Conservation (phyloP, 2,888 invertebrate species). For the Andricus quercusramuli region DNA sequence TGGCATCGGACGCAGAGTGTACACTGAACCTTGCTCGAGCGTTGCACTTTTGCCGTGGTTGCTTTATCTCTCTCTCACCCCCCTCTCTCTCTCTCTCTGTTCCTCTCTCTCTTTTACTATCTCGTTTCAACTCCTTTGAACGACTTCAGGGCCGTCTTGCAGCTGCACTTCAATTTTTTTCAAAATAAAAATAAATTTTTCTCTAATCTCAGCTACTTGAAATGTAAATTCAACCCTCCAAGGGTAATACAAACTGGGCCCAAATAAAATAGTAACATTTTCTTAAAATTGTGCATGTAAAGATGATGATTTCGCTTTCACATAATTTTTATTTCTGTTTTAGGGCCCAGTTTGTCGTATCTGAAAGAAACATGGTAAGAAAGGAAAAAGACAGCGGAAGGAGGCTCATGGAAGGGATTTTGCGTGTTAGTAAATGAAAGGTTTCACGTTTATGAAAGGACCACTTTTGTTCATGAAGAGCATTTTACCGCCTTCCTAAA, state of each 20-base stretch:
- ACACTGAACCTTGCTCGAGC: slow-evolving; percentile 68
- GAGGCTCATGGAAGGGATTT: not conserved
- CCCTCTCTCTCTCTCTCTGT: slow-evolving; percentile 45
- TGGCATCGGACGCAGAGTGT: slow-evolving; percentile 70
- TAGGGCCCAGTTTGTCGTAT: not conserved
- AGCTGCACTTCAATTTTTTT: not conserved
- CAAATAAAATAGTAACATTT: too few species aligned
- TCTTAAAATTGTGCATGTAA: not conserved
- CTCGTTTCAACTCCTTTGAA: slow-evolving; percentile 15
- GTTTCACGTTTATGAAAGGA: not conserved
- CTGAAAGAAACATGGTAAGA: not conserved
- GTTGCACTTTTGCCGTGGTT: slow-evolving; percentile 69
- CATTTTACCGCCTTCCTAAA: not conserved
- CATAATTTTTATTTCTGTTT: not conserved
- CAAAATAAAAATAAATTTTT: not conserved
- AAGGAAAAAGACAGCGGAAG: not conserved
- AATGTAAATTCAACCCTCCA: too few species aligned
- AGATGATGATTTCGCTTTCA: not conserved
- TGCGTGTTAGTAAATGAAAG: not conserved
- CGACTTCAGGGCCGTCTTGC: slow-evolving; percentile 35
- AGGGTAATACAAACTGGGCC: too few species aligned
- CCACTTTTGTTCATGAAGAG: not conserved
- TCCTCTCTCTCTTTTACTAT: slow-evolving; percentile 50
- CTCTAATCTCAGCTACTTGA: not conserved
- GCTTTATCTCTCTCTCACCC: slow-evolving; percentile 49